Base-by-base conservation (phyloP, 2,797 vertebrate species). In the Dermochelys coriacea region DNA sequence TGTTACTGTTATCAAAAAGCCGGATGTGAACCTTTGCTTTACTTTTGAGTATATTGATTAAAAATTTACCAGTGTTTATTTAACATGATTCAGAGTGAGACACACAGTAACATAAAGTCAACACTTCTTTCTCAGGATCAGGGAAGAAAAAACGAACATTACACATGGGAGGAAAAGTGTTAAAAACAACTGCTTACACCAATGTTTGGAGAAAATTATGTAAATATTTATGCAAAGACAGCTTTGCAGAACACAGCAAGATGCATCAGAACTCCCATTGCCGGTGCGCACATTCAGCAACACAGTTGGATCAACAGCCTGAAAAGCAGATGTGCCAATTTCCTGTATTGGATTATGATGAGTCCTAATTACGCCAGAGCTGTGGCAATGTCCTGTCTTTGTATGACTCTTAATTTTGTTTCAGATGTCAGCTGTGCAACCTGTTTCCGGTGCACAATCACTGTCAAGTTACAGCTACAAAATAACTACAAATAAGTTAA, bases 271-370 rank as follows among this genome's bases (percentile, higher is more conserved):
- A 88, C 94, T 84, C 51, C 86, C 82, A 37, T 86, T 94, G 97
- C 96, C 96, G 95, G 97, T 1, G 4, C 5, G 54, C 91, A 55
- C 61, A 34, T 97, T 97, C 96, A 97, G 95, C 91, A 95, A 93
- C 97, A 15, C 97, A 68, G 74, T 94, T 93, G 96, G 96, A 96
- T 95, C 97, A 93, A 92, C 97, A 98, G 98, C 95, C 97, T 94
- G 89, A 94, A 98, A 98, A 98, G 98, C 98, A 98, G 98, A 98
- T 98, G 98, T 98, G 98, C 97, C 97, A 96, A 97, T 98, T 98
- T 98, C 98, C 98, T 98, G 97, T 95, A 85, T 97, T 97, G 98
- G 97, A 98, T 98, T 97, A 98, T 97, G 98, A 98, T 98, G 97
- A 97, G 80, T 97, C 95, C 97, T 98, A 98, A 98, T 98, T 98